Conservation (phyloP, 2,113 vertebrate genomes). For the Hirundichthys speculiger region DNA sequence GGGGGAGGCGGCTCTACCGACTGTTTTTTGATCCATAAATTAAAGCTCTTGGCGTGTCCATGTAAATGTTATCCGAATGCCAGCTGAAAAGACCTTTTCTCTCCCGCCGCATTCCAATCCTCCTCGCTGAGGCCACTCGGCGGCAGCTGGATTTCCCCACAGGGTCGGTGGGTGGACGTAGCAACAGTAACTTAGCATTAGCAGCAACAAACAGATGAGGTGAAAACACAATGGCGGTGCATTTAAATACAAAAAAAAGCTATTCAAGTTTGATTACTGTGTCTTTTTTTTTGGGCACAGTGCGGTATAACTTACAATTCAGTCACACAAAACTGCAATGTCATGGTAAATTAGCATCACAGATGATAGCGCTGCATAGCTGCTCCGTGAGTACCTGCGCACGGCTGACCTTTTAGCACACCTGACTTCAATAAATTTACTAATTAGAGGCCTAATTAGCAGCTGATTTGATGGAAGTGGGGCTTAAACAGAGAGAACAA, state of each 20-base stretch:
- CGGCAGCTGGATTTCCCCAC: slow-evolving; percentile 74
- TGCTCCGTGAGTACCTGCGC: slow-evolving; percentile 22
- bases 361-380: background rate
- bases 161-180: slow-evolving; percentile 73
- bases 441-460: slow-evolving; percentile 31
- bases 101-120: slow-evolving; percentile 69
- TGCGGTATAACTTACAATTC: no score
- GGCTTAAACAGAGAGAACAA: slow-evolving; percentile 26
- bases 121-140: slow-evolving; percentile 65
- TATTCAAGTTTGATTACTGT: no score
- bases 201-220: slow-evolving; percentile 33
- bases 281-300: no score
- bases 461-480: slow-evolving; percentile 2
- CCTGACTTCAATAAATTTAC: slow-evolving; percentile 5
- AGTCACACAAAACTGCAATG: no score
- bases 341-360: no score
- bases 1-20: no score
- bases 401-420: slow-evolving; percentile 24
- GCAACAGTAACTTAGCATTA: slow-evolving; percentile 53
- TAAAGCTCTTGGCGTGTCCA: slow-evolving; percentile 59
- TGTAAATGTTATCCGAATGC: slow-evolving; percentile 59
- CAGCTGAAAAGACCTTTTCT: slow-evolving; percentile 77
- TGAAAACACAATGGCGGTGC: background rate
- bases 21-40: slow-evolving; percentile 62
- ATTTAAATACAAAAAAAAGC: background rate